Percentiles rank a stretch among this genome's conserved stretches.
Conservation (phyloP, 1,140 invertebrate species). For the Apis cerana region DNA sequence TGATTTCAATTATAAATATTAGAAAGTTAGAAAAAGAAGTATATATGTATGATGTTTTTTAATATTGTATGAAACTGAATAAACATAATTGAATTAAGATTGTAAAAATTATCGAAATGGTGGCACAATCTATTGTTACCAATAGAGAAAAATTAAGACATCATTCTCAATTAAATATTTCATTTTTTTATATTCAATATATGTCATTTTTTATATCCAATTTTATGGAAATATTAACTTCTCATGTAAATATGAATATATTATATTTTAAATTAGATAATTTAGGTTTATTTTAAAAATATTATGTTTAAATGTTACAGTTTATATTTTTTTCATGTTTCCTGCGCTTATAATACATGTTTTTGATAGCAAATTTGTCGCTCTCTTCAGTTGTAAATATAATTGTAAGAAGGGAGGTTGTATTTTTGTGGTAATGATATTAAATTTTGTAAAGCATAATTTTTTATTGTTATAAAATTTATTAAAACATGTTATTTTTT, state of each 20-base stretch:
- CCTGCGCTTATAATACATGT: background rate
- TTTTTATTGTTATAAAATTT: background rate
- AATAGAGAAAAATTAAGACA: background rate
- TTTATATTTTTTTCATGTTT: slow-evolving; percentile 5
- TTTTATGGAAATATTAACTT: background rate
- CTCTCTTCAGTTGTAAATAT: slow-evolving; percentile 17
- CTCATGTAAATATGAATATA: background rate
- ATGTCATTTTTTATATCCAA: background rate
- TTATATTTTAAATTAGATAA: background rate
- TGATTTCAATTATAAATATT: background rate
- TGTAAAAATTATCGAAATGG: slow-evolving; percentile 23
- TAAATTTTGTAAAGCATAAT: background rate
- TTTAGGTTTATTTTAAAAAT: background rate
- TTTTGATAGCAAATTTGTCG: background rate
- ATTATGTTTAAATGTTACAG: background rate
- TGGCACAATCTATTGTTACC: slow-evolving; percentile 11
- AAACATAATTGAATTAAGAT: slow-evolving; percentile 46
- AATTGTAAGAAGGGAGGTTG: rapidly evolving
- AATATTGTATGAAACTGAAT: background rate
- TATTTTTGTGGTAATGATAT: background rate
- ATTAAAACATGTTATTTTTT: slow-evolving; percentile 44
- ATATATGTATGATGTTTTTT: background rate
- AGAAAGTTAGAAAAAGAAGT: background rate
- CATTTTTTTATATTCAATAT: background rate
- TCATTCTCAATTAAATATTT: background rate